Evolutionary conservation across 2,888 invertebrate species (phyloP), one percentile per base, ranked within the genome.

Genomic region (Entomobrya proxima): DNA sequence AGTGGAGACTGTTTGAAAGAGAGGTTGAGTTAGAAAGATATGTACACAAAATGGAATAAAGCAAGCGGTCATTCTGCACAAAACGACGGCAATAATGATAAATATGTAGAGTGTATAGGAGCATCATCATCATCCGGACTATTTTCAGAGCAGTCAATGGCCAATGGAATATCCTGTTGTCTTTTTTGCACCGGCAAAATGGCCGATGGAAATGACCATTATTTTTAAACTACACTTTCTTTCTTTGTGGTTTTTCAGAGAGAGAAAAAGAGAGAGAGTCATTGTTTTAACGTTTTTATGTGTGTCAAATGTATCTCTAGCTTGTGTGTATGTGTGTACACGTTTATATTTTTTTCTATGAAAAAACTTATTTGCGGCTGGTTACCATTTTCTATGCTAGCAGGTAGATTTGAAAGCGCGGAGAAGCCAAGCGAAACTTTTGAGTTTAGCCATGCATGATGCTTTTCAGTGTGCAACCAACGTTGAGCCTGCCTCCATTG

Each of bases 361-460:
- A 55, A 55, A n/a, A 55, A 55, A 37, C 55, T 55, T 75, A 50
- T 13, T 74, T 5, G 18, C 52, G 27, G 15, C 50, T 74, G 21
- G 74, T 44, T 37, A 40, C 44, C 44, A 50, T 32, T 75, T 37
- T 13, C 37, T 21, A 3, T 32, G 24, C 75, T 32, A 55, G 35
- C 55, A 75, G 75, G 75, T 75, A 75, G 37, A 55, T 75, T 75
- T 55, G 75, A 75, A 75, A 75, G 55, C n/a, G n/a, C 35, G 55
- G 32, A 37, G 52, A 75, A 75, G 52, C 75, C 35, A 75, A 75
- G 35, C 37, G 75, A 75, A 75, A 55, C 75, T 55, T 75, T 75
- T 75, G 35, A 55, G 55, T 75, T 75, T 37, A 55, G 37, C 55
- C 75, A 75, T 75, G 75, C 75, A 75, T 75, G 55, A 37, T 72